These are phyloP conservation scores for Pipistrellus pygmaeus DNA, from an alignment of 2,797 vertebrate genomes.

Conservation along the genomic window DNA sequence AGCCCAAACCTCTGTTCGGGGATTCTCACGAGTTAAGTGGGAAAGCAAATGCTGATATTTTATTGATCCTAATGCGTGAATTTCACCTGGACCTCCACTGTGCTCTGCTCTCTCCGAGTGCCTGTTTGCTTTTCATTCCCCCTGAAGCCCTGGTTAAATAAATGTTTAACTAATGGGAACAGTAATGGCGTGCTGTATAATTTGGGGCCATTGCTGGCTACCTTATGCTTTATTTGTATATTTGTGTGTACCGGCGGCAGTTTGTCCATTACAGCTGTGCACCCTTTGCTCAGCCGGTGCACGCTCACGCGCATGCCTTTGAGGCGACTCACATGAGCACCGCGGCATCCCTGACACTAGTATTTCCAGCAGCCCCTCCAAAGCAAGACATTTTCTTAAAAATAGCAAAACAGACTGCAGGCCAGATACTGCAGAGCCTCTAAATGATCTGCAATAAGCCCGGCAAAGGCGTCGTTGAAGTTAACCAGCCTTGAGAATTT, in stretches of 20 bases:
- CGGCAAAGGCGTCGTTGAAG: neutral
- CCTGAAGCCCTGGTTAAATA: conserved; percentile 76
- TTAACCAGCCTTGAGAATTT: conserved; percentile 45
- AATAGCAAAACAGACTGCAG: neutral
- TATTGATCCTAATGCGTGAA: conserved; percentile 69
- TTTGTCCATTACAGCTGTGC: conserved; percentile 51
- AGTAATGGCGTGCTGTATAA: conserved; percentile 68
- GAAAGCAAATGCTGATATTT: conserved; percentile 56
- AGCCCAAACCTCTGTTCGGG: neutral
- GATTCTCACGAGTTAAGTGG: neutral
- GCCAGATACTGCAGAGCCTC: neutral
- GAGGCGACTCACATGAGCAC: neutral
- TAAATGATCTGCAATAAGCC: neutral
- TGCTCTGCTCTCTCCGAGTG: conserved; percentile 50
- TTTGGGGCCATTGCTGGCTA: conserved; percentile 56
- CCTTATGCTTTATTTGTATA: conserved; percentile 55
- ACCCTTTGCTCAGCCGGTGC: conserved; percentile 5
- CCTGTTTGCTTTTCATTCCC: conserved; percentile 72
- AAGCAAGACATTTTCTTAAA: conserved; percentile 50
- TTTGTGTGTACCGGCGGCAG: neutral
- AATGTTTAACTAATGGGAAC: conserved; percentile 69
- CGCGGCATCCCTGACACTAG: conserved; percentile 11
- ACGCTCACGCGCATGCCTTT: neutral
- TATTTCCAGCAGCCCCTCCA: conserved; percentile 47
- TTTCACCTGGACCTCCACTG: conserved; percentile 67